Conservation (phyloP, 2,888 invertebrate genomes). For the Brachypalpus laphriformis region DNA sequence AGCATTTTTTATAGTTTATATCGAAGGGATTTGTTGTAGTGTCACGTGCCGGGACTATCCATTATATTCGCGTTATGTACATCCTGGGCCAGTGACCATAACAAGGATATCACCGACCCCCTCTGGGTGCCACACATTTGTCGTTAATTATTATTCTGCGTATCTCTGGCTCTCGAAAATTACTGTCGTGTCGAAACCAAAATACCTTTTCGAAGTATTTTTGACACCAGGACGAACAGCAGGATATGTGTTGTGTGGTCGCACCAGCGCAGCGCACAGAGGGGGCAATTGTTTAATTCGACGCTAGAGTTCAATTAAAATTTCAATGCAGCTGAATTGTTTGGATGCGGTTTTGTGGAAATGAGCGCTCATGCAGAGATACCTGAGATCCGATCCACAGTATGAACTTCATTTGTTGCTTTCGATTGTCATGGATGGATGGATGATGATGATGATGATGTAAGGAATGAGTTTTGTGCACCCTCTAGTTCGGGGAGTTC, state of each 20-base stretch:
- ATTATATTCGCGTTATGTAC: conserved; percentile 32
- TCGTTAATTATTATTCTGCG: conserved; percentile 7
- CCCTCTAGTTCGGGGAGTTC: no score
- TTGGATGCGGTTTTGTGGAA: conserved; percentile 36
- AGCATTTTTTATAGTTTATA: conserved; percentile 33
- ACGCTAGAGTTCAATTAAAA: conserved; percentile 51
- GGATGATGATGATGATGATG: not conserved
- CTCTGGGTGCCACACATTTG: not conserved
- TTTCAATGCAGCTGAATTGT: conserved; percentile 43
- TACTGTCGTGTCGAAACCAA: conserved; percentile 8
- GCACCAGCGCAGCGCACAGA: not conserved
- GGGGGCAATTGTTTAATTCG: conserved; percentile 49
- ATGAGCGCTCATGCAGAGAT: conserved; percentile 27
- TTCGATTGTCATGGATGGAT: not conserved
- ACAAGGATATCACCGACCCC: not conserved
- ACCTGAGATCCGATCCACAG: not conserved
- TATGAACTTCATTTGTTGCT: conserved; percentile 14
- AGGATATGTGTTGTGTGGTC: not conserved
- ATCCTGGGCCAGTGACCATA: conserved; percentile 14
- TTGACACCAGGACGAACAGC: not conserved
- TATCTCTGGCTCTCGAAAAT: not conserved
- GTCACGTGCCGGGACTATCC: conserved; percentile 4
- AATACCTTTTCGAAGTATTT: conserved; percentile 14
- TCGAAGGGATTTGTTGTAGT: not conserved
- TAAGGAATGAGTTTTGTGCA: no score